Base-by-base conservation (phyloP, 2,888 invertebrate species). In the Thumatha senex region DNA sequence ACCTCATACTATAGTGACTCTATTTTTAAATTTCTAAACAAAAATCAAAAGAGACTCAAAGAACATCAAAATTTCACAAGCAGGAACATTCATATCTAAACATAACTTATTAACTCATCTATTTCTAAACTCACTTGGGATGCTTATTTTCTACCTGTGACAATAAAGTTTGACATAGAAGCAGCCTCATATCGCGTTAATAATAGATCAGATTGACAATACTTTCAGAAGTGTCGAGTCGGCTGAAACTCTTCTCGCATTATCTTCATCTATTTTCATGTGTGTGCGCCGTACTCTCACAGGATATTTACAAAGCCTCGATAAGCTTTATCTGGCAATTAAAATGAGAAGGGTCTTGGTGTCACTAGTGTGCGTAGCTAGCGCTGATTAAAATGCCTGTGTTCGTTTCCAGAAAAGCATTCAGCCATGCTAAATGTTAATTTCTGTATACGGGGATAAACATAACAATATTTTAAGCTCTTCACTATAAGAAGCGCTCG, bases 21-120 rank as follows among this genome's bases (percentile, higher is more conserved):
- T n/a, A n/a, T n/a, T n/a, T n/a, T n/a, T n/a, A n/a, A n/a, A n/a
- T n/a, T n/a, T n/a, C n/a, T n/a, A n/a, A n/a, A n/a, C n/a, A 24
- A 24, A 24, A 24, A 24, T 24, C 18, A 24, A 24, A 24, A 24
- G 5, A 24, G 5, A 24, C 18, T 4, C 18, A 70, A 64, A 72
- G 77, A 71, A 74, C 71, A 74, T 69, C 70, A 70, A 75, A 78
- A 24, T 84, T n/a, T n/a, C n/a, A n/a, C n/a, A n/a, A n/a, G n/a
- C n/a, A n/a, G n/a, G n/a, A n/a, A n/a, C n/a, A n/a, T n/a, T n/a
- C n/a, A n/a, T n/a, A n/a, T n/a, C n/a, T n/a, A n/a, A n/a, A 79
- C 78, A 85, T 85, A 83, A 82, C 77, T 82, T 76, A 84, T 80
- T 67, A 78, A 74, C 68, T 76, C 77, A 84, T 83, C 80, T 81